A percentile compares a stretch with the other conserved stretches of the same genome.
phyloP scores from a whole-genome alignment of 2,113 vertebrate genomes.

The Mustelus asterias region DNA sequence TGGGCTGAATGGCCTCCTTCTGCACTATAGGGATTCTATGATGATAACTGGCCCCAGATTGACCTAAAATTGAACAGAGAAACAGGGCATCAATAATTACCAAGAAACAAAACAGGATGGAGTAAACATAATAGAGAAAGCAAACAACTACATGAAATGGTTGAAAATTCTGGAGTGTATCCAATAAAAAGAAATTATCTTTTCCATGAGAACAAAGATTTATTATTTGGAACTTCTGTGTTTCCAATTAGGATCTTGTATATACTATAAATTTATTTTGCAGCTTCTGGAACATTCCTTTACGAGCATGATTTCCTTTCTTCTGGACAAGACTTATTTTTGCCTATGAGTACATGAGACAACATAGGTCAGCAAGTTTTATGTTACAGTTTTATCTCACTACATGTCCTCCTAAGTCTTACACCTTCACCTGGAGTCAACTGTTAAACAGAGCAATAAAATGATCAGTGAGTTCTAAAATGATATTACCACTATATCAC shows the following conservation, averaged over 20 bases:
- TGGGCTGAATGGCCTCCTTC: too few relatives aligned
- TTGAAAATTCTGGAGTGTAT: background rate
- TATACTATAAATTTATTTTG: background rate
- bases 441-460: background rate
- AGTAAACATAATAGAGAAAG: background rate
- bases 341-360: background rate
- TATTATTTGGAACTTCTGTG: constrained; percentile 7
- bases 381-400: background rate
- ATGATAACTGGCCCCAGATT: background rate
- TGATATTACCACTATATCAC: background rate
- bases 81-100: background rate
- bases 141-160: background rate
- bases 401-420: background rate
- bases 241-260: background rate
- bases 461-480: background rate
- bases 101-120: background rate
- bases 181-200: background rate
- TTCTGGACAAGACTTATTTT: background rate
- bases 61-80: background rate
- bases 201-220: background rate
- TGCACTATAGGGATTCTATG: background rate
- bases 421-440: background rate
- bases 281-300: background rate
- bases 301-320: background rate
- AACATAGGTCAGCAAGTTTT: background rate